phyloP scores from a whole-genome alignment of 2,113 vertebrate genomes.

The Meleagris gallopavo region DNA sequence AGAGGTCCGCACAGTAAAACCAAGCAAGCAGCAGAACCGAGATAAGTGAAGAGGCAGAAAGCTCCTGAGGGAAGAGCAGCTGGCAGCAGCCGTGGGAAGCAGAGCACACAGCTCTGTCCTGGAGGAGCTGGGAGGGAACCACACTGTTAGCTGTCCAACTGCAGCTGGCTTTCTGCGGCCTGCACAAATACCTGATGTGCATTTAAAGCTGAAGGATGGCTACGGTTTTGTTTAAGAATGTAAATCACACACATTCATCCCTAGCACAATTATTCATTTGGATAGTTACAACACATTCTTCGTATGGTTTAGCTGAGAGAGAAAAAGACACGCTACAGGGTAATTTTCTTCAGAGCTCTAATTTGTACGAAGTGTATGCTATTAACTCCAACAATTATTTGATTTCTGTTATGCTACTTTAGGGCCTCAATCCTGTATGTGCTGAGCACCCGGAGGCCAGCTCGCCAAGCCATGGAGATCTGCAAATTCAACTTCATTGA shows the following conservation, averaged over 20 bases:
- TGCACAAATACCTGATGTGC: background rate
- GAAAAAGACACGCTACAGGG: background rate
- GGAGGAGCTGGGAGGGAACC: background rate
- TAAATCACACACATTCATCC: conserved; percentile 4
- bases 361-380: background rate
- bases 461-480: accelerated
- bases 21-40: background rate
- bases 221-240: background rate
- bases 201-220: background rate
- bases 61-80: background rate
- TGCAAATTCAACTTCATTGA: background rate
- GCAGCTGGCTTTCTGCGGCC: background rate
- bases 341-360: conserved; percentile 21
- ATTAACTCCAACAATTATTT: background rate
- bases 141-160: background rate
- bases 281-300: background rate
- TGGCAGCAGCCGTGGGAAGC: accelerated
- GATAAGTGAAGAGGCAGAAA: background rate
- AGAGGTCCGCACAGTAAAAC: background rate
- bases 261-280: conserved; percentile 8
- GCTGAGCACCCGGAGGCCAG: background rate
- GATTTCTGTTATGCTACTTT: background rate
- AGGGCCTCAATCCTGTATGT: background rate
- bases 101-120: background rate
- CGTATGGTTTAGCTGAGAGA: background rate